A percentile compares a stretch with the other conserved stretches of the same genome.
Conservation (phyloP, 2,797 vertebrate genomes). For the Thamnophis elegans region DNA sequence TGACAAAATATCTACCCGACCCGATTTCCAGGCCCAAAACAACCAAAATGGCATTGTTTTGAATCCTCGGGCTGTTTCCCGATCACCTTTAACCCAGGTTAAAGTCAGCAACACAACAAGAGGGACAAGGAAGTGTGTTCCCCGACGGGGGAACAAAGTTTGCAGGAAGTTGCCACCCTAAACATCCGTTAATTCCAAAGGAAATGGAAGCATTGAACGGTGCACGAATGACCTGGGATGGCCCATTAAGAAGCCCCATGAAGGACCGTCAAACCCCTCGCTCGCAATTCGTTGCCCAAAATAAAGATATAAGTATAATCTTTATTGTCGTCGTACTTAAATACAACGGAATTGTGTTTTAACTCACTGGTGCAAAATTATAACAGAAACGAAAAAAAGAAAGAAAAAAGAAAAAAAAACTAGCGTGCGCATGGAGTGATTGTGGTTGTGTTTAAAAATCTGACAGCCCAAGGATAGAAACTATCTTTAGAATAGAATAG, state of each 20-base stretch:
- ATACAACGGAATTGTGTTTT: too few relatives aligned
- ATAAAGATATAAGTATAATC: not conserved
- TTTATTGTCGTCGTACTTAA: too few relatives aligned
- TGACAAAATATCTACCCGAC: not conserved
- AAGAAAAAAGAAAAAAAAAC: too few relatives aligned
- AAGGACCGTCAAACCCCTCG: not conserved
- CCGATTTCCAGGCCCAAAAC: accelerated
- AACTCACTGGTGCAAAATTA: too few relatives aligned
- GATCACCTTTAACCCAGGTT: not conserved
- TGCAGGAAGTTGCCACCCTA: not conserved
- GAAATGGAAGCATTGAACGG: not conserved
- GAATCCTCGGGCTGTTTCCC: not conserved
- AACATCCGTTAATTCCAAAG: not conserved
- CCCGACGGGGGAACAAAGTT: too few relatives aligned
- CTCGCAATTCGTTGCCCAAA: too few relatives aligned
- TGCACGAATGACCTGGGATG: not conserved
- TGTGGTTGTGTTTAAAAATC: too few relatives aligned
- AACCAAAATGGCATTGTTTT: not conserved
- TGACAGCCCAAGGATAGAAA: too few relatives aligned
- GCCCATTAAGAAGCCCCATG: not conserved
- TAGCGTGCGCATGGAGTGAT: too few relatives aligned
- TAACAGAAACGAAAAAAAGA: too few relatives aligned
- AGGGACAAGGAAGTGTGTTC: not conserved
- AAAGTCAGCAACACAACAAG: not conserved
- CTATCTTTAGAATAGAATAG: too few relatives aligned